These are phyloP conservation scores for Mormyrops boulengeri DNA, from an alignment of 2,797 vertebrate species.

Conservation along the genomic window DNA sequence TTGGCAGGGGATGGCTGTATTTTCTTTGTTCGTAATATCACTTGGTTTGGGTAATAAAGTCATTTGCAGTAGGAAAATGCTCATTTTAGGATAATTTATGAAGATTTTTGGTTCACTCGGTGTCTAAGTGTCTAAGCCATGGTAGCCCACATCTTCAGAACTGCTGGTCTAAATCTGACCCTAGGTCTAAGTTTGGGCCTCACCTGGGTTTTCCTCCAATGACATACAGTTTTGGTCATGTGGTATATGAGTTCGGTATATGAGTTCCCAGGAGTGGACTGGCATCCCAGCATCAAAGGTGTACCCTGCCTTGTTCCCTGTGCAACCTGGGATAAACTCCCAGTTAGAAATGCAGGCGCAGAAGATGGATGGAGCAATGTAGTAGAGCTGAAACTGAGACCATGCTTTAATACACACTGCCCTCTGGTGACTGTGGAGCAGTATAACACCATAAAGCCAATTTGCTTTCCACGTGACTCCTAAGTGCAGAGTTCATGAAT, in stretches of 20 bases:
- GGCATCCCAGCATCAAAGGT: neutral
- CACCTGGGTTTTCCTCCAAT: neutral
- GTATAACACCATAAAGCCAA: neutral
- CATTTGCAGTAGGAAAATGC: neutral
- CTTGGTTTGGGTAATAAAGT: neutral
- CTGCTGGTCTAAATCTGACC: neutral
- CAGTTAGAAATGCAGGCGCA: neutral
- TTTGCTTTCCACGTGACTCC: neutral
- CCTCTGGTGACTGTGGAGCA: neutral
- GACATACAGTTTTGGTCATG: neutral
- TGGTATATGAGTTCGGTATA: neutral
- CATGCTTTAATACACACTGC: slow-evolving; percentile 13
- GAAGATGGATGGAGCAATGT: neutral
- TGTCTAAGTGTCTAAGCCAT: neutral
- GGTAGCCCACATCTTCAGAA: neutral
- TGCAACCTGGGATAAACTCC: neutral
- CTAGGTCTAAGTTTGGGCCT: neutral
- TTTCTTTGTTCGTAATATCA: slow-evolving; percentile 11
- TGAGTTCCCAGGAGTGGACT: neutral
- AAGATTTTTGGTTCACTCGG: neutral
- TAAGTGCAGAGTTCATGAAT: neutral
- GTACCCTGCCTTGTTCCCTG: neutral
- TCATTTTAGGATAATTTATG: neutral
- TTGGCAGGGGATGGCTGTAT: neutral
- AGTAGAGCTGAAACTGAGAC: neutral